These are phyloP conservation scores for Lagorchestes hirsutus DNA, from an alignment of 2,797 vertebrate species.

Conservation along the genomic window DNA sequence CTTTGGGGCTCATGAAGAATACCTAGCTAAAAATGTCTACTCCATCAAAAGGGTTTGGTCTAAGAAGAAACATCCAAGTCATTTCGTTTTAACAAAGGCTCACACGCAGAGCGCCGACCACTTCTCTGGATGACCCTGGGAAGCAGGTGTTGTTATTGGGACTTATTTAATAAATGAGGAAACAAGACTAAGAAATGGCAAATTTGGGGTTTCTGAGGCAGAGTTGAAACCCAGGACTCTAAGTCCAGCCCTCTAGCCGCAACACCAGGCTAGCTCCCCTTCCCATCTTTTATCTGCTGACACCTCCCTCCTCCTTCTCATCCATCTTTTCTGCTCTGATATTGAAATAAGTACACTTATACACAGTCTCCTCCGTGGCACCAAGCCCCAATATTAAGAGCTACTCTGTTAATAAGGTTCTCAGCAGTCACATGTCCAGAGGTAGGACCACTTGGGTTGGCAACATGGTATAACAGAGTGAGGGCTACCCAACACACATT, in stretches of 20 bases:
- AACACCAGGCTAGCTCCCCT: neutral
- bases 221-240: neutral
- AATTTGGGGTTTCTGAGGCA: neutral
- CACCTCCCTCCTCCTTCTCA: neutral
- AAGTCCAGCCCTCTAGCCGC: neutral
- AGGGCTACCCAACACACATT: neutral
- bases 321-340: neutral
- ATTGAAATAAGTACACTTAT: neutral
- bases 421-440: no score
- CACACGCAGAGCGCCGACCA: neutral
- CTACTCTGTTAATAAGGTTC: no score
- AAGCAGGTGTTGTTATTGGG: neutral
- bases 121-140: neutral
- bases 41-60: neutral
- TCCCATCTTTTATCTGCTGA: neutral
- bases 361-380: neutral
- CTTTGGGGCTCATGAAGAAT: conserved; percentile 28
- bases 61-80: neutral
- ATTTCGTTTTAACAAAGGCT: neutral
- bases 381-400: neutral
- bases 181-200: no score
- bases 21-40: conserved; percentile 48
- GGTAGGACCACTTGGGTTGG: no score
- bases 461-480: fast-evolving
- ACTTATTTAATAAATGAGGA: neutral